These are phyloP conservation scores for Clunio marinus DNA, from an alignment of 2,888 invertebrate genomes.

Conservation along the genomic window DNA sequence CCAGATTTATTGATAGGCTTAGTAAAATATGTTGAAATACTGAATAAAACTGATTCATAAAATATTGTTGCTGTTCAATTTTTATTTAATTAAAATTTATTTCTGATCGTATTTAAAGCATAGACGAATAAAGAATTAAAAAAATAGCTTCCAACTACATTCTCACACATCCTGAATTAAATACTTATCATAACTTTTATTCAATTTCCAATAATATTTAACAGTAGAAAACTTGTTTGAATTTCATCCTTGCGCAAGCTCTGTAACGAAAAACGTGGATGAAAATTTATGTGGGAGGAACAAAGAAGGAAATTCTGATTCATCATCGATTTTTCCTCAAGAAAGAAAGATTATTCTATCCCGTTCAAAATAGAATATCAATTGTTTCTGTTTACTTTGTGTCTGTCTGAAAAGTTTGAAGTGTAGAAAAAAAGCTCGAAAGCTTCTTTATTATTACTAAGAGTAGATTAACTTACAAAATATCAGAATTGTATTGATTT, in stretches of 20 bases:
- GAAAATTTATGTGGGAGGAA: neutral
- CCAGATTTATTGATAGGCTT: no score
- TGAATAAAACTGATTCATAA: no score
- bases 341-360: neutral
- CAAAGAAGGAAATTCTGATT: constrained; percentile 6
- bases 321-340: constrained; percentile 18
- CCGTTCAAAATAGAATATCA: neutral
- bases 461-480: neutral
- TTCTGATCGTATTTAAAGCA: no score
- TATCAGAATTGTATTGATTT: neutral
- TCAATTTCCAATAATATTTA: no score
- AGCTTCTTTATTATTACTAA: neutral
- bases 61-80: no score
- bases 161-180: no score
- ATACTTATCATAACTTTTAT: no score
- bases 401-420: neutral
- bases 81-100: no score
- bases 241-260: constrained; percentile 5
- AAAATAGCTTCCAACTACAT: no score
- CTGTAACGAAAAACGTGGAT: neutral
- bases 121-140: no score
- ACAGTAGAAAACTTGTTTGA: no score
- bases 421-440: neutral
- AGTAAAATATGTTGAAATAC: no score
- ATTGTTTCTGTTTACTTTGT: neutral